Conservation (phyloP, 2,888 invertebrate genomes). For the Acanthosoma haemorrhoidale region DNA sequence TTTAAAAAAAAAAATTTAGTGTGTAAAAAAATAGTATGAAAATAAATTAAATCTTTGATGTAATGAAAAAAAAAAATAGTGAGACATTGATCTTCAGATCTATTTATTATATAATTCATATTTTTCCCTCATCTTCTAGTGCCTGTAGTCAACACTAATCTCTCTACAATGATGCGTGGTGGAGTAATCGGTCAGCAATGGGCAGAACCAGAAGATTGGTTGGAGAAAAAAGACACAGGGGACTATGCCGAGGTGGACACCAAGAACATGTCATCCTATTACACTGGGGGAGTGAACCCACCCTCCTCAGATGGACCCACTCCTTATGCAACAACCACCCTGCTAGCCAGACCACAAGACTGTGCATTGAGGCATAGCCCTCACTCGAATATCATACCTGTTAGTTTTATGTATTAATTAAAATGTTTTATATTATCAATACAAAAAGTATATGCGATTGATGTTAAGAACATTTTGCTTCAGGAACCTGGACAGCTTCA, state of each 20-base stretch:
- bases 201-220: constrained; percentile 34
- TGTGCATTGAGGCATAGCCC: constrained; percentile 36
- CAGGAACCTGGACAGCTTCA: constrained; percentile 37
- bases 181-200: constrained; percentile 46
- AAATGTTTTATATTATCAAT: not conserved
- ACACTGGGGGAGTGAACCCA: constrained; percentile 41
- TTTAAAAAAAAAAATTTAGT: too few species aligned
- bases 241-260: constrained; percentile 47
- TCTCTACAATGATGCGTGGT: constrained; percentile 45
- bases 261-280: constrained; percentile 61
- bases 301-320: constrained; percentile 50
- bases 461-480: not conserved
- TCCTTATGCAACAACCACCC: constrained; percentile 70
- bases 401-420: not conserved
- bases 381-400: not conserved
- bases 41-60: too few species aligned
- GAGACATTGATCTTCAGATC: too few species aligned
- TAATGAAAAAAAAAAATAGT: too few species aligned
- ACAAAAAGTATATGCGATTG: constrained; percentile 7
- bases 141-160: constrained; percentile 43
- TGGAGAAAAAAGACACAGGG: constrained; percentile 35
- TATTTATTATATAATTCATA: too few species aligned
- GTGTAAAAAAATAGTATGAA: too few species aligned
- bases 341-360: constrained; percentile 44
- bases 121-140: constrained; percentile 37